Evolutionary conservation across 2,797 vertebrate species (phyloP), one percentile per base, ranked within the genome.

Genomic region (Phalloptychus januarius): DNA sequence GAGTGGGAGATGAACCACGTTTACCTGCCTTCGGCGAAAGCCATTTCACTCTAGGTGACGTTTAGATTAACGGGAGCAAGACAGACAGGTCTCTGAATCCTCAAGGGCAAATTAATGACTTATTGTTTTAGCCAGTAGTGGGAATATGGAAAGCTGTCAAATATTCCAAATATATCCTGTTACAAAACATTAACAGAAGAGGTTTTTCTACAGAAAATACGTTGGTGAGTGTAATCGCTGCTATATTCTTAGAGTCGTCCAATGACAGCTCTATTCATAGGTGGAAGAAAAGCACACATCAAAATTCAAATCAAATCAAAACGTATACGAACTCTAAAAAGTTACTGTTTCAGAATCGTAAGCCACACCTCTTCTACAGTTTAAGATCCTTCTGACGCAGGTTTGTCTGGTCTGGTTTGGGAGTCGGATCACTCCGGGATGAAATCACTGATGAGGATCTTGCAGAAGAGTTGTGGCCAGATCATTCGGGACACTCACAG

Each of bases 21-120:
- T 87, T 84, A 92, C 89, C 91, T 92, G 91, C 88, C 85, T 85
- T 82, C 87, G 87, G 88, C 79, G 10, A 87, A 86, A 85, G 85
- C 85, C 85, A 86, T 91, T 91, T 90, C 81, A 92, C 90, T 87
- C 87, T 90, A 91, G 90, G 88, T 94, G 89, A 88, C 45, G 81
- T 92, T 88, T 87, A 86, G 86, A 93, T 91, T 87, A 93, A 91
- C 86, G 83, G 76, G 82, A 90, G 83, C 85, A 77, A 54, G 87
- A 90, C 89, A 90, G 83, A 88, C 73, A 23, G 79, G 86, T 87
- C 86, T 89, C 79, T 80, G 90, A 67, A 87, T 87, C 85, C 88
- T 83, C 90, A 86, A 89, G 92, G 92, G 91, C 89, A 88, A 86
- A 90, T 78, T 84, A 83, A 84, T 79, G 74, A 82, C 76, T 86